Evolutionary conservation across 23 tunicate species (phyloP).

Genomic region (Botrylloides violaceus): DNA sequence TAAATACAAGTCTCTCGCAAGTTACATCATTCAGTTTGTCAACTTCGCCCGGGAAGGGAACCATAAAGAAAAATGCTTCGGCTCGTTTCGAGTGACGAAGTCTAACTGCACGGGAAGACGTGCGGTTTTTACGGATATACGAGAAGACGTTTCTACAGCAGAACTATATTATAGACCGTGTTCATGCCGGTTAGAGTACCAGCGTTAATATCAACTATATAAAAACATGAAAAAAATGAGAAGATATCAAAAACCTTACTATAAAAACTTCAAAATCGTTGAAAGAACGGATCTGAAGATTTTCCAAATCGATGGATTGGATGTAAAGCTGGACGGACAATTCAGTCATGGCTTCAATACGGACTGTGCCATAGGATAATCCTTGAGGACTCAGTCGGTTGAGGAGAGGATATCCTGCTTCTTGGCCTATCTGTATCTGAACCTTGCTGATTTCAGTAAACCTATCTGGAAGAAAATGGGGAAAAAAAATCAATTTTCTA

Average conservation of each 20-base stretch:
- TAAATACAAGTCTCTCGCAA: background rate
- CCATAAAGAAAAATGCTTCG: background rate
- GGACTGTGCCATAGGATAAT: constrained; percentile 9
- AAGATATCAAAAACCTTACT: background rate
- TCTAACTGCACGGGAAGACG: background rate
- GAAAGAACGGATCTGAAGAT: background rate
- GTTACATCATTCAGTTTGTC: background rate
- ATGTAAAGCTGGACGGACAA: background rate
- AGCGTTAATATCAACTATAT: background rate
- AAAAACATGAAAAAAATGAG: background rate
- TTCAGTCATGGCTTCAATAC: background rate
- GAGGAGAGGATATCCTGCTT: constrained; percentile 35
- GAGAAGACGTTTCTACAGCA: background rate
- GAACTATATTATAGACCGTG: background rate
- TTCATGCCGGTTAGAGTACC: background rate
- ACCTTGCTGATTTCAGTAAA: constrained; percentile 5
- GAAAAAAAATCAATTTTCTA: background rate
- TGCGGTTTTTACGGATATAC: background rate
- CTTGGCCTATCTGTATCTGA: constrained; percentile 10
- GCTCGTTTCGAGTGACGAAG: background rate
- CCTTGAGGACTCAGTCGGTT: constrained; percentile 31
- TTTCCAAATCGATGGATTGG: background rate
- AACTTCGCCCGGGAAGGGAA: too few species aligned
- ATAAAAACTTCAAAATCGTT: background rate
- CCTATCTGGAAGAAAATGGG: background rate